A percentile compares a stretch with the other conserved stretches of the same genome.
phyloP scores from a whole-genome alignment of 2,888 invertebrate species.

The Podabrus alpinus region DNA sequence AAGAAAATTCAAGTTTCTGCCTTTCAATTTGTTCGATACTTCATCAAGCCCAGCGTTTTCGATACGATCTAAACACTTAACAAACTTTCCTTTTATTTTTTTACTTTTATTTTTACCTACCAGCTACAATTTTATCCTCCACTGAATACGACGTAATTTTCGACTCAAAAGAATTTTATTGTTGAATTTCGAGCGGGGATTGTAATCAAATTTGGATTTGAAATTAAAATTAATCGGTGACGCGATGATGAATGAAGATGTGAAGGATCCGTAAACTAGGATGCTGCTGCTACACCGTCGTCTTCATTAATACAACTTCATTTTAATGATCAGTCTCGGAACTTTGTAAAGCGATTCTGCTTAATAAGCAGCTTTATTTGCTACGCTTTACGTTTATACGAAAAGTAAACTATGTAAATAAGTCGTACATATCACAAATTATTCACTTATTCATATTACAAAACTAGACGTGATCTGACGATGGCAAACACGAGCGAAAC shows the following conservation, averaged over 20 bases:
- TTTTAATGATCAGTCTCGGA: conserved; percentile 24
- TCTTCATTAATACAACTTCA: conserved; percentile 27
- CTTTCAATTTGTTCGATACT: conserved; percentile 38
- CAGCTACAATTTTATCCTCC: neutral
- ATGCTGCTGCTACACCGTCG: conserved; percentile 9
- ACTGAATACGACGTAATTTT: neutral
- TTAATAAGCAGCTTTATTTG: conserved; percentile 16
- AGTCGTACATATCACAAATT: neutral
- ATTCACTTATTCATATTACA: neutral
- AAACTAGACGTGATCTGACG: neutral
- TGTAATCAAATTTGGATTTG: conserved; percentile 9
- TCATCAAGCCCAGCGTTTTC: conserved; percentile 31
- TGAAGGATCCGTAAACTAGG: conserved; percentile 5
- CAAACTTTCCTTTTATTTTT: conserved; percentile 20
- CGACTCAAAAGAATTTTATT: neutral
- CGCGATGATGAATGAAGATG: conserved; percentile 21
- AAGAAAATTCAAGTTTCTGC: conserved; percentile 28
- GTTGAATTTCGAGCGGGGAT: neutral
- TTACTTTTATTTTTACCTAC: conserved; percentile 8
- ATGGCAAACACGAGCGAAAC: neutral
- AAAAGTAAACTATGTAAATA: neutral
- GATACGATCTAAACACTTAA: conserved; percentile 37
- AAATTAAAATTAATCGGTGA: conserved; percentile 28
- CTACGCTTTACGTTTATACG: neutral
- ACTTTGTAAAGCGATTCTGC: conserved; percentile 17